Base-by-base conservation (phyloP, 1,140 invertebrate genomes). In the Penaeus japonicus region DNA sequence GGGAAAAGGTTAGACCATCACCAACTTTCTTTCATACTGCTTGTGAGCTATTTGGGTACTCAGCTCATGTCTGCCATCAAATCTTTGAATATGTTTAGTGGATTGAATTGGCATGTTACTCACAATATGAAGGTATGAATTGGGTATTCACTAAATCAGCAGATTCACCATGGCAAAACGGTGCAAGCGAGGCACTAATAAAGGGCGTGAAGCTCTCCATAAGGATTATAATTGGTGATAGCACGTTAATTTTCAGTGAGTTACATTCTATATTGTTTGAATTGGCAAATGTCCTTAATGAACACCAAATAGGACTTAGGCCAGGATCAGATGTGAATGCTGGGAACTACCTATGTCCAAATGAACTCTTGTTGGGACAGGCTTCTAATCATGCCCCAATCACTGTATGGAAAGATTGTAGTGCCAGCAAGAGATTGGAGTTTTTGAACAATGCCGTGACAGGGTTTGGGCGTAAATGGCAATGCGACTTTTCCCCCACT, bases 81-180 rank as follows among this genome's bases (percentile, higher is more conserved):
- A n/a, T n/a, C n/a, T n/a, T n/a, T n/a, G n/a, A n/a, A n/a, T n/a
- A n/a, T n/a, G n/a, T n/a, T n/a, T n/a, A n/a, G n/a, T n/a, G n/a
- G n/a, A n/a, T n/a, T n/a, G n/a, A n/a, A n/a, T n/a, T n/a, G n/a
- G n/a, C n/a, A n/a, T n/a, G n/a, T n/a, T n/a, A n/a, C n/a, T n/a
- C n/a, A n/a, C n/a, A 35, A 4, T 57, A 27, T 22, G 27, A 83
- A 35, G 57, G 81, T 20, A 83, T 65, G 81, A 35, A n/a, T 32
- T 83, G 57, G 59, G 62, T 3, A 65, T 83, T 83, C 47, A 35
- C 27, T 65, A 83, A 83, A 83, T 59, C 81, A 65, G 57, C 55
- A 83, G 55, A 83, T 83, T 55, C 81, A 4, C 57, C 81, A 22
- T 83, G 57, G 55, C 4, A 83, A 32, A 83, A 83, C 70, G 57